Conservation (phyloP, 2,113 vertebrate species). For the Ictalurus furcatus region DNA sequence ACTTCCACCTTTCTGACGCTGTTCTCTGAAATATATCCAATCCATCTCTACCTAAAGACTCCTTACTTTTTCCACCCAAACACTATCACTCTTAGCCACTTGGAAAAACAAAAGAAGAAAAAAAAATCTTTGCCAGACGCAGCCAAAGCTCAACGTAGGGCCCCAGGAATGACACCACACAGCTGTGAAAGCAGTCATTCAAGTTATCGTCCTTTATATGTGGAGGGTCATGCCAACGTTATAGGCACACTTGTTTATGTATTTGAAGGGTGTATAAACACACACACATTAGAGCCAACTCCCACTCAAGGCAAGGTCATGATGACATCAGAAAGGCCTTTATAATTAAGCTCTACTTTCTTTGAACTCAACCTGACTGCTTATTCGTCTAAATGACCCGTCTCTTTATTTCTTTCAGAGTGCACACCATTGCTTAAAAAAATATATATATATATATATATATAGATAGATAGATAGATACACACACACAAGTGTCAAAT, state of each 20-base stretch:
- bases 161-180: not conserved
- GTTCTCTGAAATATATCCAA: slow-evolving; percentile 63
- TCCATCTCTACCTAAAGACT: slow-evolving; percentile 40
- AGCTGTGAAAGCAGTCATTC: slow-evolving; percentile 39
- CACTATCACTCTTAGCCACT: not conserved
- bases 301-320: not conserved
- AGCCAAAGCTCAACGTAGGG: not conserved
- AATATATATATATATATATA: not conserved
- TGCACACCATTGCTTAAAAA: not conserved
- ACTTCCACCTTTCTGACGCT: slow-evolving; percentile 38
- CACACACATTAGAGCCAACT: not conserved
- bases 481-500: not conserved
- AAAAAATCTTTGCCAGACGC: not conserved
- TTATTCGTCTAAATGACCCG: not conserved
- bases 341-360: not conserved
- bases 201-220: not conserved
- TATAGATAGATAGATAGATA: too few species aligned
- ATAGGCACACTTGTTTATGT: not conserved
- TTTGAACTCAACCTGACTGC: not conserved
- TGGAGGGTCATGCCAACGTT: not conserved
- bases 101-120: slow-evolving; percentile 10
- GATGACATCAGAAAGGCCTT: slow-evolving; percentile 17
- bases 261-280: not conserved
- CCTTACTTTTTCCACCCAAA: slow-evolving; percentile 6
- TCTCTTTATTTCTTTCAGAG: not conserved